phyloP scores from a whole-genome alignment of 2,797 vertebrate species.

The Phrynocephalus guinanensis region DNA sequence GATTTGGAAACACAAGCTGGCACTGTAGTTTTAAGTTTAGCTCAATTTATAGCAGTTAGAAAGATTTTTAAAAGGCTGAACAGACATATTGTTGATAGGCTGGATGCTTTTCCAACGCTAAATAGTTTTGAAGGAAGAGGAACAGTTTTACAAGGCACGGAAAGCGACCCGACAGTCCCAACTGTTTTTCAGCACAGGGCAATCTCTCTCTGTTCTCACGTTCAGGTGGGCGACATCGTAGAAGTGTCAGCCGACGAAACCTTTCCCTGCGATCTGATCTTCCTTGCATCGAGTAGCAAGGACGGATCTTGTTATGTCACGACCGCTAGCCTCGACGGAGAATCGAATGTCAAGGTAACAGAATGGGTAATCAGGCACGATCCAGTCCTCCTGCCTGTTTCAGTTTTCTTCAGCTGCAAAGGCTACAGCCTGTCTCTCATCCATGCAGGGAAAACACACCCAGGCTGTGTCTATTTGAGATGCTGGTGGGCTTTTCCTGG shows the following conservation, averaged over 20 bases:
- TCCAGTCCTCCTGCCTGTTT: no score
- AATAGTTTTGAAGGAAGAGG: no score
- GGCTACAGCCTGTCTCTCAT: not conserved
- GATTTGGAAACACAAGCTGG: no score
- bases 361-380: not conserved
- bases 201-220: not conserved
- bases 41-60: no score
- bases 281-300: slow-evolving; percentile 87
- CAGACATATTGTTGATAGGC: no score
- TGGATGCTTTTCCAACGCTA: no score
- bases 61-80: no score
- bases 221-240: slow-evolving; percentile 94
- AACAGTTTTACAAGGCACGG: no score
- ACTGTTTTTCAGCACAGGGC: not conserved
- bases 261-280: slow-evolving; percentile 97
- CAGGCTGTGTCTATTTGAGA: not conserved
- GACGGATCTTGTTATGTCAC: slow-evolving; percentile 94
- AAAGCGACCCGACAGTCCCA: no score
- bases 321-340: slow-evolving; percentile 96
- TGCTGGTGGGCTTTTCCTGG: not conserved
- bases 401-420: not conserved
- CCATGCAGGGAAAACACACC: no score
- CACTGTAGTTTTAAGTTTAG: no score
- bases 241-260: slow-evolving; percentile 94
- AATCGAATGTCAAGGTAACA: slow-evolving; percentile 96